Conservation (phyloP, 2,113 vertebrate genomes). For the Aptenodytes patagonicus region DNA sequence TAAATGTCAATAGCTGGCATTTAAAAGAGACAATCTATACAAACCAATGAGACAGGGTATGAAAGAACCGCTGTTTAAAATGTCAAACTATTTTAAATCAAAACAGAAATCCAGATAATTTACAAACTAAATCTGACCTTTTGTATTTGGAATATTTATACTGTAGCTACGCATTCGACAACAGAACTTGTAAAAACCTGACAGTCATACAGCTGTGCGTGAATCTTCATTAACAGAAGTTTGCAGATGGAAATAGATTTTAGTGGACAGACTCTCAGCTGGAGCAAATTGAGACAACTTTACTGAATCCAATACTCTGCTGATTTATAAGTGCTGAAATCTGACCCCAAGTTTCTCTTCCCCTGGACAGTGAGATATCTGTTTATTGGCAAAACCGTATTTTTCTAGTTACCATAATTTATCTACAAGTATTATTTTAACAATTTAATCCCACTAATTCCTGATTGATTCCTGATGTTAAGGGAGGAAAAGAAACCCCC, state of each 20-base stretch:
- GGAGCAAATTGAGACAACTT: not conserved
- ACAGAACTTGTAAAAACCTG: constrained; percentile 63
- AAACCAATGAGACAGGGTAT: constrained; percentile 69
- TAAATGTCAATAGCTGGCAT: constrained; percentile 79
- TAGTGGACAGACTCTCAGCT: constrained; percentile 9
- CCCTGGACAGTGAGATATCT: not conserved
- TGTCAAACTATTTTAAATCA: constrained; percentile 80
- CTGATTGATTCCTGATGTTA: not conserved
- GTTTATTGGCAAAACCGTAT: not conserved
- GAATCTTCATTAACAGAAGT: constrained; percentile 34
- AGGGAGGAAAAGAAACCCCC: not conserved
- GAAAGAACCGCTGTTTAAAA: constrained; percentile 73
- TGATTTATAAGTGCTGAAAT: not conserved
- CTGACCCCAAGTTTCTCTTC: not conserved
- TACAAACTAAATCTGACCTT: constrained; percentile 78
- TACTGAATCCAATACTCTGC: not conserved
- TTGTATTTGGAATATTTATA: constrained; percentile 74
- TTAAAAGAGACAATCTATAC: constrained; percentile 78
- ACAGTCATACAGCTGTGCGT: constrained; percentile 61
- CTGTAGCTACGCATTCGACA: constrained; percentile 55
- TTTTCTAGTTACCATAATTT: not conserved
- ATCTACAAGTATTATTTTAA: not conserved
- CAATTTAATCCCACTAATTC: not conserved
- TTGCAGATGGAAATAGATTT: constrained; percentile 57
- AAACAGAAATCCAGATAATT: constrained; percentile 76